Base-by-base conservation (phyloP, 2,888 invertebrate genomes). In the Ectobius pallidus region DNA sequence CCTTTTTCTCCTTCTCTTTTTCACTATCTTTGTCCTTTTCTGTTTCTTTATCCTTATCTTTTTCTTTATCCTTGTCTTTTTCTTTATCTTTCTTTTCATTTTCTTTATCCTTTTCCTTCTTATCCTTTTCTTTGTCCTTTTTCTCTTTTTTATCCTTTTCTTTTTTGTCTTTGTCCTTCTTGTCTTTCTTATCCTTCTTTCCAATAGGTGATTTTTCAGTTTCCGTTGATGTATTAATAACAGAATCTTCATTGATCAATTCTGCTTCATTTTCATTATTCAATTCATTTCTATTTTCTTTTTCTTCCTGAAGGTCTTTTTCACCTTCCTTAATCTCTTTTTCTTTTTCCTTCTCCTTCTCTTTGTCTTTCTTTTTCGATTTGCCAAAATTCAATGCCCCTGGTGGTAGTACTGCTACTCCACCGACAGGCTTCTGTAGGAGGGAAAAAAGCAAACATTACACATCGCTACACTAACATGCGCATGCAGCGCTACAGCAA, bases 371-470 rank as follows among this genome's bases (percentile, higher is more conserved):
- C 80, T 86, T 87, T 78, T 86, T 86, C 76, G 86, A 85, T 73
- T 87, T 82, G 73, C 86, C 88, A 63, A 81, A 80, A 61, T 76
- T 78, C 25, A 82, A 76, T 16, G 77, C 81, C 46, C 89, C 89
- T 22, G 91, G 86, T 63, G 94, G 94, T 83, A 94, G 87, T 76
- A 94, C 94, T 75, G 93, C 91, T 74, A 95, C 91, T 9, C 94
- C 94, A 62, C 94, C 94, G 39, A 92, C 86, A 30, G 93, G 93
- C 85, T 93, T 93, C 94, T 94, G 39, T 32, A 18, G 18, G n/a
- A n/a, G n/a, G 11, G 30, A 70, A 58, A 4, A 16, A 22, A 55
- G 16, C 20, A 30, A 70, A 16, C 14, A 32, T n/a, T 16, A 20
- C 22, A 52, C 18, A 52, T 9, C 22, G 18, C 39, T 63, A 39